Evolutionary conservation across 2,113 vertebrate genomes (phyloP), one percentile per base, ranked within the genome.

Genomic region (Gambusia holbrooki): DNA sequence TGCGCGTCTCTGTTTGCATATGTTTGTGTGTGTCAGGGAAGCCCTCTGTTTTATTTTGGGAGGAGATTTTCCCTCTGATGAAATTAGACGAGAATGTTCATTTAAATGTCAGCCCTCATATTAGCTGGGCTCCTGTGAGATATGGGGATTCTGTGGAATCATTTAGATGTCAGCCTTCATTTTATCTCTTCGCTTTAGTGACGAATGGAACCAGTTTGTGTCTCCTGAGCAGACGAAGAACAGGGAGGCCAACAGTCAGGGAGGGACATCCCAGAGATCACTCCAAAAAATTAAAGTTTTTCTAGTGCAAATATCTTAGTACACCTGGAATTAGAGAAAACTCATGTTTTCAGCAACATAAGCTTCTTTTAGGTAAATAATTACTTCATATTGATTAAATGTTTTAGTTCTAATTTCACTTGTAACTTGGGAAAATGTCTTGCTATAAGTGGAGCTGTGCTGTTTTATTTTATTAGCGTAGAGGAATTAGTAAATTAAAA

Each of bases 81-180:
- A 81, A 85, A 90, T 92, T 83, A 87, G 84, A 84, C 77, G 85
- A 86, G 84, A 90, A 87, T 86, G 80, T 86, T 92, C 91, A 90
- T 91, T 88, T 90, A 91, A 91, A 91, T 90, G 90, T 91, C 90
- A 89, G 61, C 85, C 66, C 86, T 87, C 73, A 87, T 89, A 86
- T 89, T 77, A 84, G 80, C 27, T 7, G 5, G 69, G 32, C 84
- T 72, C 79, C 71, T 30, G 72, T 92, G 91, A 90, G 84, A 92
- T 84, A 87, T 82, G 84, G 88, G 63, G 73, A 74, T 68, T 45
- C 12, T 69, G 62, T 30, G 19, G 85, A 88, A 90, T 89, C 83
- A 83, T 91, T 85, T 82, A 73, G 80, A 68, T 80, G 83, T 88
- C 90, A 85, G 78, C 69, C 76, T 86, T 78, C 4, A 8, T 88